phyloP scores from a whole-genome alignment of 2,888 invertebrate genomes.

The Acanthosoma haemorrhoidale region DNA sequence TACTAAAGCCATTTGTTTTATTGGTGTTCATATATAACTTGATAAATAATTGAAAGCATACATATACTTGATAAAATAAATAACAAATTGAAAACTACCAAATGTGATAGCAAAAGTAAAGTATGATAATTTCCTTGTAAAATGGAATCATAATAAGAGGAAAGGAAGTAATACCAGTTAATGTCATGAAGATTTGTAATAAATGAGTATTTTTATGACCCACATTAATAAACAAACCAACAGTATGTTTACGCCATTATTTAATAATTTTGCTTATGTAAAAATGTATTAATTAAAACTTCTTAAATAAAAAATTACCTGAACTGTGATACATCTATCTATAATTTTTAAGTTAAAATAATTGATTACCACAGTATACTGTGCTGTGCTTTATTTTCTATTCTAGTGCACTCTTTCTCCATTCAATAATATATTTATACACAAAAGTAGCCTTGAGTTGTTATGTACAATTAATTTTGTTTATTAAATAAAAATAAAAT shows the following conservation, averaged over 20 bases:
- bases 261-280: neutral
- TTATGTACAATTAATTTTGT: no score
- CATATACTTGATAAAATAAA: slow-evolving; percentile 13
- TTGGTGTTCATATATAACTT: slow-evolving; percentile 8
- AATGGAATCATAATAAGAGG: neutral
- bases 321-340: neutral
- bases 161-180: neutral
- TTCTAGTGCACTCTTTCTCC: slow-evolving; percentile 22
- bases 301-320: neutral
- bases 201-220: no score
- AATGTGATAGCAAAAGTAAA: slow-evolving; percentile 3
- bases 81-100: slow-evolving; percentile 17
- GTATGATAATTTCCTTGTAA: neutral
- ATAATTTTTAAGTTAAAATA: neutral
- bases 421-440: neutral
- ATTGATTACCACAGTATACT: neutral
- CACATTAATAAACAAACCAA: no score
- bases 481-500: neutral
- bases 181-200: no score
- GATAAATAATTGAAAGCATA: slow-evolving; percentile 23
- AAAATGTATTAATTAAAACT: neutral
- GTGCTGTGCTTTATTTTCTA: slow-evolving; percentile 25
- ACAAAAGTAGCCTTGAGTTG: no score
- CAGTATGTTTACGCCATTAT: no score
- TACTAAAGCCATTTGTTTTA: neutral